Evolutionary conservation across 2,113 vertebrate genomes (phyloP).

Genomic region (Oreocharis arfaki): DNA sequence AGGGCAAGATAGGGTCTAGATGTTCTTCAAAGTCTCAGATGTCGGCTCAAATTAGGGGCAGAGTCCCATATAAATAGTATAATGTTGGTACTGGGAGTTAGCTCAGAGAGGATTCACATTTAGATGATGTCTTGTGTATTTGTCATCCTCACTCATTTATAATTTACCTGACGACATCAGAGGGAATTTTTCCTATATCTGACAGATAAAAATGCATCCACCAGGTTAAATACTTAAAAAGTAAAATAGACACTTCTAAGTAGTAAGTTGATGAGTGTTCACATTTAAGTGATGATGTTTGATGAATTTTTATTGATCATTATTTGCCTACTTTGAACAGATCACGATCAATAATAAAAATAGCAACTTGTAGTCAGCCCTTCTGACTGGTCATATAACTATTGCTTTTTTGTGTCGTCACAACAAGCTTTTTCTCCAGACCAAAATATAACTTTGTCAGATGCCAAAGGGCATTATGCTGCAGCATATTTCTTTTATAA

Average conservation of each 20-base stretch:
- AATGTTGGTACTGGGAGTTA: not conserved
- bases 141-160: not conserved
- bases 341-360: not conserved
- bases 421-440: not conserved
- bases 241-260: not conserved
- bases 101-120: not conserved
- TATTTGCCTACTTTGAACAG: not conserved
- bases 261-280: not conserved
- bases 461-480: not conserved
- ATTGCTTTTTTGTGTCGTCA: not conserved
- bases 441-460: not conserved
- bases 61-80: not conserved
- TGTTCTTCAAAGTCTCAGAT: not conserved
- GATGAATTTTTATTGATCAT: not conserved
- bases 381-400: not conserved
- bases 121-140: not conserved
- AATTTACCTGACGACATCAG: not conserved
- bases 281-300: not conserved
- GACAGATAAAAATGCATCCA: not conserved
- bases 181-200: not conserved
- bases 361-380: not conserved
- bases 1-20: not conserved
- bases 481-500: not conserved
- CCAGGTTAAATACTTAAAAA: not conserved
- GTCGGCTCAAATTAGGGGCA: not conserved